phyloP scores from a whole-genome alignment of 1,140 invertebrate species.

The Drosophila sucinea region DNA sequence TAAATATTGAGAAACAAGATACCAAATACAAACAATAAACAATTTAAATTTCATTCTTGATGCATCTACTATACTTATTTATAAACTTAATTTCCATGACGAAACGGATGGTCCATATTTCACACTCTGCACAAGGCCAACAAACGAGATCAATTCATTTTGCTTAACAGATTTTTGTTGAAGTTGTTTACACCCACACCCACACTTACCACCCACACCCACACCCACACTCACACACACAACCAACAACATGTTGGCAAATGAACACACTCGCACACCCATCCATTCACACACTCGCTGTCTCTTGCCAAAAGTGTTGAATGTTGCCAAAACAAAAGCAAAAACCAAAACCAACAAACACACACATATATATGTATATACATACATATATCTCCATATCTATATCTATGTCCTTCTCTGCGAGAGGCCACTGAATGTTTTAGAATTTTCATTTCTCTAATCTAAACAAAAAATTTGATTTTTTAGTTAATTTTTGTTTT shows the following conservation, averaged over 20 bases:
- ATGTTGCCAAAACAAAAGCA: conserved; percentile 55
- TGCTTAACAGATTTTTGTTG: conserved; percentile 7
- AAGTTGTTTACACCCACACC: conserved; percentile 1
- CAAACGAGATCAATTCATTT: conserved; percentile 6
- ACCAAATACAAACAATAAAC: conserved; percentile 19
- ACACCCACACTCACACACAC: conserved; percentile 18
- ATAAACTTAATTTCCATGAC: not conserved
- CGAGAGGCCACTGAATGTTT: conserved; percentile 37
- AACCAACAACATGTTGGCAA: not conserved
- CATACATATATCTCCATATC: not conserved
- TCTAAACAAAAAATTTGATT: conserved; percentile 10
- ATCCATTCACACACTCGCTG: conserved; percentile 44
- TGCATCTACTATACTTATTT: not conserved
- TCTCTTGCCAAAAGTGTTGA: conserved; percentile 61
- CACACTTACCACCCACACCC: not conserved
- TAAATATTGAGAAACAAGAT: conserved; percentile 51
- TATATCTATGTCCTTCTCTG: conserved; percentile 31
- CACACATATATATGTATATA: conserved; percentile 25
- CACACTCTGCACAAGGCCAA: not conserved
- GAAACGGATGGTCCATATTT: not conserved
- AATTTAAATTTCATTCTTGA: conserved; percentile 3
- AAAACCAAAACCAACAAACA: conserved; percentile 2
- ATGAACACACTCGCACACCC: conserved; percentile 14
- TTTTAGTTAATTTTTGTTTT: conserved; percentile 35
- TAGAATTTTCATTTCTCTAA: conserved; percentile 41